Conservation (phyloP, 30 jellyfish, hydroid and myxozoan genomes). For the Rhopilema esculentum region DNA sequence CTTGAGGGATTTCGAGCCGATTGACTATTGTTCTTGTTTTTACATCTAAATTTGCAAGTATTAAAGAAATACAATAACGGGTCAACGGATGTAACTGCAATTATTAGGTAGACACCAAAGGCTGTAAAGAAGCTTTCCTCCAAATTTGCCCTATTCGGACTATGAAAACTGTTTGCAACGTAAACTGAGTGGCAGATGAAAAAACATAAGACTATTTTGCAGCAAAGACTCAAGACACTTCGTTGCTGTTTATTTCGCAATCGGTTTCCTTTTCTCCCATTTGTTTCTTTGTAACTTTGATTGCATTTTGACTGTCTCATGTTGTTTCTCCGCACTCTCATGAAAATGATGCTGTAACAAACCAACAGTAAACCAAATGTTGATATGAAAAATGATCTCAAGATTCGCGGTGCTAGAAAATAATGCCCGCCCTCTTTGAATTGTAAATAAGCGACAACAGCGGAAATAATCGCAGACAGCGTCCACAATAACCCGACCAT, state of each 20-base stretch:
- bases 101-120: slow-evolving; percentile 23
- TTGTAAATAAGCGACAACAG: not conserved
- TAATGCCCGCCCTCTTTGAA: not conserved
- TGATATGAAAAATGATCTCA: not conserved
- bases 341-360: not conserved
- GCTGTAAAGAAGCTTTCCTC: not conserved
- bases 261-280: not conserved
- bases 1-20: not conserved
- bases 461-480: not conserved
- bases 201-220: slow-evolving; percentile 9
- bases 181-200: slow-evolving; percentile 1
- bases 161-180: not conserved
- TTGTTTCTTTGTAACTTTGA: not conserved
- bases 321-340: slow-evolving; percentile 2
- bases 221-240: slow-evolving; percentile 16
- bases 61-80: slow-evolving; percentile 25
- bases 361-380: not conserved
- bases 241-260: slow-evolving; percentile 19
- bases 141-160: not conserved
- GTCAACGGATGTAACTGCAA: slow-evolving; percentile 6
- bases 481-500: slow-evolving; percentile 6
- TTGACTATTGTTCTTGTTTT: not conserved
- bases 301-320: not conserved
- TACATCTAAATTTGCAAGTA: not conserved
- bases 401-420: not conserved